phyloP scores from a whole-genome alignment of 2,797 vertebrate genomes.

The Micropoecilia bifurca region DNA sequence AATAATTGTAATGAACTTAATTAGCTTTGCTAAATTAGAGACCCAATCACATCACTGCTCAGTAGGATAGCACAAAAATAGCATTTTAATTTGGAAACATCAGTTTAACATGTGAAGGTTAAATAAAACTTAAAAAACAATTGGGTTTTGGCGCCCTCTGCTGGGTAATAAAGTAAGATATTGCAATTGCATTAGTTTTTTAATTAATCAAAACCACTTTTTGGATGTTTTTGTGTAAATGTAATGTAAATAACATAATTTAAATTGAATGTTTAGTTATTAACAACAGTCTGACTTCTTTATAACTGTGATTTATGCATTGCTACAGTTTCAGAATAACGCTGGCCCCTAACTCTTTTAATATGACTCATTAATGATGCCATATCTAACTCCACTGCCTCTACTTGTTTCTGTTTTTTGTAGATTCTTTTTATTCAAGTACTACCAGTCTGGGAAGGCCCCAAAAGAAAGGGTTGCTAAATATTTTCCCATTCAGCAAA shows the following conservation, averaged over 20 bases:
- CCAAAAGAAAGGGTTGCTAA: slow-evolving; percentile 90
- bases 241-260: neutral
- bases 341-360: neutral
- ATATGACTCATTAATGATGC: neutral
- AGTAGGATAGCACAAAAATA: neutral
- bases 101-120: slow-evolving; percentile 6
- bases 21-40: neutral
- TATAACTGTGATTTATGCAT: slow-evolving; percentile 16
- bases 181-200: neutral
- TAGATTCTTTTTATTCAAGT: slow-evolving; percentile 83
- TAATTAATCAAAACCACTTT: neutral
- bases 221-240: neutral
- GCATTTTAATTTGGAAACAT: neutral
- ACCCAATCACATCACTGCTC: neutral
- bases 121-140: neutral
- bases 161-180: slow-evolving; percentile 29
- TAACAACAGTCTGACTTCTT: neutral
- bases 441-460: slow-evolving; percentile 77
- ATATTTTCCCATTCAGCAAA: slow-evolving; percentile 87
- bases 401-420: slow-evolving; percentile 19
- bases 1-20: slow-evolving; percentile 2
- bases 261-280: neutral
- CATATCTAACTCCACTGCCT: neutral
- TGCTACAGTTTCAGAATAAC: neutral
- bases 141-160: slow-evolving; percentile 62